phyloP scores from a whole-genome alignment of 1,140 invertebrate species.

The Ceratina australensis region DNA sequence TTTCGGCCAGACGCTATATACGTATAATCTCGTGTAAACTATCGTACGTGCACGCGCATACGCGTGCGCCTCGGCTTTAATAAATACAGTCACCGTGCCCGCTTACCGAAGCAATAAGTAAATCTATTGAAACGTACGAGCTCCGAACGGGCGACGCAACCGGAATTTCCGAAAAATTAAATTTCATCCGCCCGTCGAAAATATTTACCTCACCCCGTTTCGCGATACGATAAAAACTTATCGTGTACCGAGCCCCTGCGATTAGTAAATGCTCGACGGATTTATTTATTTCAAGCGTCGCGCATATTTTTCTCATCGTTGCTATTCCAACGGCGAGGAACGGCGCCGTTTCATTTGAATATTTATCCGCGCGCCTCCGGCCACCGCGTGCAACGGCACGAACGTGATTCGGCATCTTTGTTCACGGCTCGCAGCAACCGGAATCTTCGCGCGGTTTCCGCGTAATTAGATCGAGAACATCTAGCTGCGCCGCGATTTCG shows the following conservation, averaged over 20 bases:
- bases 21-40: neutral
- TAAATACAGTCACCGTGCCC: too few relatives aligned
- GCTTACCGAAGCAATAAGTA: too few relatives aligned
- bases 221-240: too few relatives aligned
- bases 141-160: too few relatives aligned
- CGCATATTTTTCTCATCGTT: neutral
- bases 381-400: neutral
- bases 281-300: slow-evolving; percentile 13
- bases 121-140: too few relatives aligned
- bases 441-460: slow-evolving; percentile 1
- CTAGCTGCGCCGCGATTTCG: neutral
- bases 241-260: too few relatives aligned
- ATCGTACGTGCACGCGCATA: too few relatives aligned
- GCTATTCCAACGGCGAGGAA: neutral
- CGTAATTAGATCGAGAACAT: slow-evolving; percentile 33
- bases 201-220: too few relatives aligned
- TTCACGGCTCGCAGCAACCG: neutral
- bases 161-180: too few relatives aligned
- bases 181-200: too few relatives aligned
- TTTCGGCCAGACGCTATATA: neutral
- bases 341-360: slow-evolving; percentile 24
- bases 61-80: too few relatives aligned
- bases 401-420: neutral
- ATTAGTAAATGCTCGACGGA: too few relatives aligned
- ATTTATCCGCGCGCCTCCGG: slow-evolving; percentile 25